Base-by-base conservation (phyloP, 1,140 invertebrate species). In the Phymorhynchus buccinoides region DNA sequence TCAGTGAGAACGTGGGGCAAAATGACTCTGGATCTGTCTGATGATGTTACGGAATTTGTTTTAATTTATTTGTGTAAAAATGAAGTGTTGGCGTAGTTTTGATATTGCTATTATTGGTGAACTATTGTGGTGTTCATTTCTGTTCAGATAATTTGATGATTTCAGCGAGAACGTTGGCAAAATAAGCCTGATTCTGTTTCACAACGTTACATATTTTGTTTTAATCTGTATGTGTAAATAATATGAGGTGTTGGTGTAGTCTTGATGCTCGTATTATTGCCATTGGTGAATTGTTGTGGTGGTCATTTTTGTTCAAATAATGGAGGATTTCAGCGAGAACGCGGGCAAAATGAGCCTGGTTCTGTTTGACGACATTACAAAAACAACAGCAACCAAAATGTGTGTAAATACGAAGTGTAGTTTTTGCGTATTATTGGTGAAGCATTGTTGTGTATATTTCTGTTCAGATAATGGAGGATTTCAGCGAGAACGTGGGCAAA, bases 331-430 rank as follows among this genome's bases (percentile, higher is more conserved):
- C 90, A 97, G 97, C 89, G 96, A 97, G 83, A 94, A 82, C 37
- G 75, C 89, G 44, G 84, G 86, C 2, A 42, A 84, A 18, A 94
- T 97, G 92, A 95, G 95, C 7, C 94, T 98, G 84, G 96, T 98
- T 0, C 93, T 98, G 1, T 98, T 98, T 90, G 96, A 98, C 89
- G 97, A 98, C 91, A n/a, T n/a, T n/a, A n/a, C n/a, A n/a, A n/a
- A n/a, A n/a, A n/a, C n/a, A n/a, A n/a, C n/a, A n/a, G n/a, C n/a
- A n/a, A n/a, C n/a, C n/a, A n/a, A n/a, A n/a, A n/a, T n/a, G 71
- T 1, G 75, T 44, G 39, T n/a, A 39, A 0, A 39, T 44, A 39
- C 42, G 39, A 42, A 16, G 41, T 37, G 7, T 9, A 42, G 75
- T 78, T 18, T 30, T 37, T 27, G 32, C 7, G 16, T 12, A 6